These are phyloP conservation scores for Sphyrna mokarran DNA, from an alignment of 2,113 vertebrate genomes.

Conservation along the genomic window DNA sequence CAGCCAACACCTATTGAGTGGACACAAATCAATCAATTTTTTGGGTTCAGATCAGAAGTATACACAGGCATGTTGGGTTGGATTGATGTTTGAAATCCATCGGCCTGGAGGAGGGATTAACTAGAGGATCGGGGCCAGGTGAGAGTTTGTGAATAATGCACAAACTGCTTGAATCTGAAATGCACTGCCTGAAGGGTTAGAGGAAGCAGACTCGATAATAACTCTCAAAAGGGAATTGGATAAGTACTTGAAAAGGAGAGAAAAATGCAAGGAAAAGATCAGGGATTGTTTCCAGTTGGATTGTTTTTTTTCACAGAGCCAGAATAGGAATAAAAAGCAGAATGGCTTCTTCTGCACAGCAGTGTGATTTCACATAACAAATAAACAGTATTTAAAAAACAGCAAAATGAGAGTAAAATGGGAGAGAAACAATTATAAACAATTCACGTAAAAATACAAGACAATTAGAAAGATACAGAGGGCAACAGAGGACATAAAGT, in stretches of 20 bases:
- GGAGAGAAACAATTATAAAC: background rate
- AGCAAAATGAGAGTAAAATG: background rate
- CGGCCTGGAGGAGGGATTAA: background rate
- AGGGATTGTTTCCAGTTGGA: background rate
- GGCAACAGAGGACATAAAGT: background rate
- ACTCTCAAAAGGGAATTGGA: background rate
- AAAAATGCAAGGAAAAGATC: background rate
- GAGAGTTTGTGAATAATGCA: background rate
- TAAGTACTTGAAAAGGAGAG: background rate
- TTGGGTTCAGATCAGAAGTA: background rate
- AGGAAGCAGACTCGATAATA: background rate
- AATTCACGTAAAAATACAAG: background rate
- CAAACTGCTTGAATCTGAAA: background rate
- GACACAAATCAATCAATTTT: background rate
- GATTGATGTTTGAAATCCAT: background rate
- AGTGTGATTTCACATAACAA: background rate
- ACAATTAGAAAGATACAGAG: background rate
- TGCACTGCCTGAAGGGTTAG: background rate
- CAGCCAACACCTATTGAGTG: background rate
- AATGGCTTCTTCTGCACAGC: background rate
- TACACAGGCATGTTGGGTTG: background rate
- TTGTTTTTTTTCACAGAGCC: background rate
- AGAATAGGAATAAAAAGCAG: background rate
- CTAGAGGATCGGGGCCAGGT: background rate
- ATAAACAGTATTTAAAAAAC: background rate